Conservation (phyloP, 2,113 vertebrate species). For the Baryphthengus martii region DNA sequence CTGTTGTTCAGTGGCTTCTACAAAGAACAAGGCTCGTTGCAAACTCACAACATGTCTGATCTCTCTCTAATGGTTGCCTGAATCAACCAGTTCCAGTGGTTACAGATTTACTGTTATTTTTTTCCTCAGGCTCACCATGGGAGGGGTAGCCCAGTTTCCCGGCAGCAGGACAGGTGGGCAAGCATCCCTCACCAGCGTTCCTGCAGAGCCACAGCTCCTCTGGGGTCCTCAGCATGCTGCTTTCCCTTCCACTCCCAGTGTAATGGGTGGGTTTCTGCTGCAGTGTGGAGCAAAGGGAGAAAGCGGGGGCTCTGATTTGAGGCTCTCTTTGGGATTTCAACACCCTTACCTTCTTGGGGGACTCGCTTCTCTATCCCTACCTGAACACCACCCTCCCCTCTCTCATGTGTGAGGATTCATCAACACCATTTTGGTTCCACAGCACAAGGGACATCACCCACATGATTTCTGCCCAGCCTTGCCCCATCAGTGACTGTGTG, state of each 20-base stretch:
- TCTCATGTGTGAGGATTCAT: fast-evolving
- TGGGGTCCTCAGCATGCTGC: not conserved
- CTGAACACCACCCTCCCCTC: not conserved
- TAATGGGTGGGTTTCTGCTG: fast-evolving
- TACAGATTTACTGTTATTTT: not conserved
- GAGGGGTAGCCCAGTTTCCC: not conserved
- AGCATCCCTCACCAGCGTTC: not conserved
- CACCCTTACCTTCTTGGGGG: not conserved
- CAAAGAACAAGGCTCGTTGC: not conserved
- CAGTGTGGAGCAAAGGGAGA: not conserved
- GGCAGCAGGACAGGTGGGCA: not conserved
- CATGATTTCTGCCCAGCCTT: not conserved
- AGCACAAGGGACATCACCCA: fast-evolving
- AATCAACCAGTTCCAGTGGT: not conserved
- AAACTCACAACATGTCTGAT: not conserved
- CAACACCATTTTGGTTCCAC: not conserved
- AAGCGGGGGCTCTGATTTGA: not conserved
- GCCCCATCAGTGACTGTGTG: fast-evolving
- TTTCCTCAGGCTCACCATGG: not conserved
- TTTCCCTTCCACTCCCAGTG: not conserved
- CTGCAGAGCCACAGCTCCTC: not conserved
- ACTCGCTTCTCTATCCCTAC: not conserved
- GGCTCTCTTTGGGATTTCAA: not conserved
- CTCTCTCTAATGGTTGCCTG: not conserved
- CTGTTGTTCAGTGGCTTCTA: fast-evolving